Conservation (phyloP, 2,888 invertebrate species). For the Choristoneura rosaceana region DNA sequence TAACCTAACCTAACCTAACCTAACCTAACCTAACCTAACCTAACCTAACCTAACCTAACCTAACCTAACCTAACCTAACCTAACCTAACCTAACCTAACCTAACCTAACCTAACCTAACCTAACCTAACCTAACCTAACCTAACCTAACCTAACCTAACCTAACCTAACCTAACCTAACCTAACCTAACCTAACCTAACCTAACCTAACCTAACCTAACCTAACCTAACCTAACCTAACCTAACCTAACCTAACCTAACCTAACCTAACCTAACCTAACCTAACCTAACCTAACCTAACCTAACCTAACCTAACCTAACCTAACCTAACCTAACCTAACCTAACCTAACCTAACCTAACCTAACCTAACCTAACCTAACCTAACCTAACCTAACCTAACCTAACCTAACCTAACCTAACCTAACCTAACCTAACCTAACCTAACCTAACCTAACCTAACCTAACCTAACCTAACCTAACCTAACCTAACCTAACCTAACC, state of each 20-base stretch:
- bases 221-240: slow-evolving; percentile 24
- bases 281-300: slow-evolving; percentile 24
- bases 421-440: slow-evolving; percentile 24
- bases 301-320: slow-evolving; percentile 24
- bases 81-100: slow-evolving; percentile 17
- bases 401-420: slow-evolving; percentile 24
- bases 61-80: slow-evolving; percentile 22
- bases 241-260: slow-evolving; percentile 23
- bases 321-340: slow-evolving; percentile 24
- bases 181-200: slow-evolving; percentile 24
- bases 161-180: slow-evolving; percentile 24
- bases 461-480: slow-evolving; percentile 24
- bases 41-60: slow-evolving; percentile 29
- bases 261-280: slow-evolving; percentile 24
- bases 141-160: slow-evolving; percentile 24
- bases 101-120: slow-evolving; percentile 17
- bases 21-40: no score
- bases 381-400: slow-evolving; percentile 24
- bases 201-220: slow-evolving; percentile 24
- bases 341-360: slow-evolving; percentile 24
- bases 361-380: slow-evolving; percentile 24
- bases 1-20: slow-evolving; percentile 26
- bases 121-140: slow-evolving; percentile 25
- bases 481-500: slow-evolving; percentile 24
- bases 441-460: slow-evolving; percentile 24